phyloP scores from a whole-genome alignment of 2,113 vertebrate species.

The Colistium nudipinnis region DNA sequence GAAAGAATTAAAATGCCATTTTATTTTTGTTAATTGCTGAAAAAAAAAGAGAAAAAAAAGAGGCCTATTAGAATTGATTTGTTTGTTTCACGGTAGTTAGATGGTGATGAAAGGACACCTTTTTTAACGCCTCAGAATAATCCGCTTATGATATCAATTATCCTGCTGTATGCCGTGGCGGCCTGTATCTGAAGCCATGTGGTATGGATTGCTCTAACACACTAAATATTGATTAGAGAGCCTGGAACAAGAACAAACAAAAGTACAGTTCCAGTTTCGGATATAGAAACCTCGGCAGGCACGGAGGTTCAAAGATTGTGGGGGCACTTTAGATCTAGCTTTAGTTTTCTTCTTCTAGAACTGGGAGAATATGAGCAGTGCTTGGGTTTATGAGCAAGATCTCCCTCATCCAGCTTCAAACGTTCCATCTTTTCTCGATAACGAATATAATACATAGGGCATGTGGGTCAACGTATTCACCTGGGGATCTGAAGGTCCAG shows the following conservation, averaged over 20 bases:
- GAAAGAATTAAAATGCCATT: not conserved
- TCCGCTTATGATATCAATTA: slow-evolving; percentile 41
- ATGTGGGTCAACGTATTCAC: too few species aligned
- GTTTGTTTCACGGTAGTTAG: slow-evolving; percentile 11
- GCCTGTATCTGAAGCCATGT: slow-evolving; percentile 29
- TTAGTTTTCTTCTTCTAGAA: not conserved
- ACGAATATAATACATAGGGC: too few species aligned
- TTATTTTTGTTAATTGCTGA: slow-evolving; percentile 7
- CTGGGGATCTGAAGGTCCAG: slow-evolving; percentile 96
- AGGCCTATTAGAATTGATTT: not conserved
- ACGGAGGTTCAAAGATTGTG: slow-evolving; percentile 15
- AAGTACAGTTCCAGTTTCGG: slow-evolving; percentile 29
- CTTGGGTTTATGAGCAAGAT: not conserved
- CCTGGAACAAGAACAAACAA: slow-evolving; percentile 55
- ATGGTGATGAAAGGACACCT: slow-evolving; percentile 28
- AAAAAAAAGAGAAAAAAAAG: not conserved
- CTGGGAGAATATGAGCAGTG: slow-evolving; percentile 9
- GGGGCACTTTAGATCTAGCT: not conserved
- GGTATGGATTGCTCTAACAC: slow-evolving; percentile 41
- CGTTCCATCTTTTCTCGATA: not conserved
- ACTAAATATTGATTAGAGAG: slow-evolving; percentile 63
- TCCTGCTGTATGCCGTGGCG: slow-evolving; percentile 23
- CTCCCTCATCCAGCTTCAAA: not conserved
- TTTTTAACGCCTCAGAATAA: slow-evolving; percentile 33
- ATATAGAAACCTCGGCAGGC: slow-evolving; percentile 10